Conservation (phyloP, 2,888 invertebrate species). For the Brachyopa scutellaris region DNA sequence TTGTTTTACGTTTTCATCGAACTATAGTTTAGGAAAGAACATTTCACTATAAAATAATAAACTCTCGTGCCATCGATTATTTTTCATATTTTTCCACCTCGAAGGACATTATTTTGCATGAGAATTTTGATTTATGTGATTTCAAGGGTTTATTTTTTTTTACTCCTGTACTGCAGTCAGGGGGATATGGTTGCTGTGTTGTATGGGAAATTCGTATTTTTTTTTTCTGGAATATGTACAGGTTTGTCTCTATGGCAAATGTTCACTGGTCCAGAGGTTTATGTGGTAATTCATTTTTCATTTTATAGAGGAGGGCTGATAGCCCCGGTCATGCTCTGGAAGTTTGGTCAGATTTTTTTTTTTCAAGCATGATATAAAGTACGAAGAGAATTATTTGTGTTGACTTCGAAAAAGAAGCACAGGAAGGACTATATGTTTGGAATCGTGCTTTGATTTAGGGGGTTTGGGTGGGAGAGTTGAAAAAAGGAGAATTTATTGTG, state of each 20-base stretch:
- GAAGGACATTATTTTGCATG: conserved; percentile 47
- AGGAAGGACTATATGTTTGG: not conserved
- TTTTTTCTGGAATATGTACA: not conserved
- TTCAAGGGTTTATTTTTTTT: conserved; percentile 21
- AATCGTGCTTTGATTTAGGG: not conserved
- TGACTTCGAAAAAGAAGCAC: not conserved
- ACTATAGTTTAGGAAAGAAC: conserved; percentile 1
- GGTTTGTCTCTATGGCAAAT: conserved; percentile 30
- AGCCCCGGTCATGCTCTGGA: conserved; percentile 43
- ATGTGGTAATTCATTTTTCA: conserved; percentile 65
- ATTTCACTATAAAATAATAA: conserved; percentile 29
- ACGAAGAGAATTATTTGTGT: conserved; percentile 7
- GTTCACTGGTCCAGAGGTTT: conserved; percentile 51
- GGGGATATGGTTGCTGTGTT: conserved; percentile 21
- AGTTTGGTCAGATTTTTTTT: conserved; percentile 30
- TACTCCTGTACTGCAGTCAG: conserved; percentile 8
- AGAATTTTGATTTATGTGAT: conserved; percentile 51
- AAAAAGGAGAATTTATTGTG: conserved; percentile 14
- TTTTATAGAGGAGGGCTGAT: conserved; percentile 24
- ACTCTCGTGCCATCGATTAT: conserved; percentile 29
- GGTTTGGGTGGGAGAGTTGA: not conserved
- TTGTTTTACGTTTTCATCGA: conserved; percentile 17
- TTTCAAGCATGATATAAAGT: conserved; percentile 19
- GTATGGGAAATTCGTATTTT: not conserved
- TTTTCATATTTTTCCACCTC: conserved; percentile 36